These are phyloP conservation scores for Cirrhinus molitorella DNA, from an alignment of 2,797 vertebrate species.

Conservation along the genomic window DNA sequence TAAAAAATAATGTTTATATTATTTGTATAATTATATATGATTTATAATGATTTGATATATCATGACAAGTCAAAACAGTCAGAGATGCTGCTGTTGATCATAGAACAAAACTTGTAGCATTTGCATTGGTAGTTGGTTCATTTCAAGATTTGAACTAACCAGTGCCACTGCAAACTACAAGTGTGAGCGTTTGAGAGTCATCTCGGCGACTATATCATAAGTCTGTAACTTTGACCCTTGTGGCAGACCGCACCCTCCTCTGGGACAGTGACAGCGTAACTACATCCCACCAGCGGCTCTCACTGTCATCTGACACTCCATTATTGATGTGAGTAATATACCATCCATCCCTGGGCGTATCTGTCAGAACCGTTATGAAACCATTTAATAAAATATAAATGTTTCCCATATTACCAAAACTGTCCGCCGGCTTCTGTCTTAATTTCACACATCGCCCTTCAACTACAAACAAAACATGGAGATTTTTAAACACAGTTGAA, in stretches of 20 bases:
- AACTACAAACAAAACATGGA: not conserved
- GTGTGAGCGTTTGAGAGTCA: not conserved
- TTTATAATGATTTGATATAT: no score
- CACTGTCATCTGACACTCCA: slow-evolving; percentile 55
- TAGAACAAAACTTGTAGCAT: not conserved
- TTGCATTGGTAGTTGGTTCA: not conserved
- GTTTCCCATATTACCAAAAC: slow-evolving; percentile 56
- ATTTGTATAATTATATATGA: no score
- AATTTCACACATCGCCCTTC: slow-evolving; percentile 38
- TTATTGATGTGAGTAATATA: slow-evolving; percentile 65
- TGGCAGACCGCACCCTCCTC: slow-evolving; percentile 33
- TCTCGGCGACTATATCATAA: not conserved
- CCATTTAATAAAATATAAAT: slow-evolving; percentile 64
- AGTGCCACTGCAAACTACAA: not conserved
- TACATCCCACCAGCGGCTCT: slow-evolving; percentile 28
- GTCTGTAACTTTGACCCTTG: slow-evolving; percentile 33
- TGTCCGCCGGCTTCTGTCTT: slow-evolving; percentile 48
- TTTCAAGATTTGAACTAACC: not conserved
- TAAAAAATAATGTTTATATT: no score
- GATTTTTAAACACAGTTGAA: not conserved
- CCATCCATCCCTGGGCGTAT: slow-evolving; percentile 56
- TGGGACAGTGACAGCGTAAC: slow-evolving; percentile 46
- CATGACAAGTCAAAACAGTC: no score
- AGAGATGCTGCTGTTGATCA: no score
- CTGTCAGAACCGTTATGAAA: slow-evolving; percentile 59